phyloP scores from a whole-genome alignment of 2,888 invertebrate genomes.

The Dolichopus griseipennis region DNA sequence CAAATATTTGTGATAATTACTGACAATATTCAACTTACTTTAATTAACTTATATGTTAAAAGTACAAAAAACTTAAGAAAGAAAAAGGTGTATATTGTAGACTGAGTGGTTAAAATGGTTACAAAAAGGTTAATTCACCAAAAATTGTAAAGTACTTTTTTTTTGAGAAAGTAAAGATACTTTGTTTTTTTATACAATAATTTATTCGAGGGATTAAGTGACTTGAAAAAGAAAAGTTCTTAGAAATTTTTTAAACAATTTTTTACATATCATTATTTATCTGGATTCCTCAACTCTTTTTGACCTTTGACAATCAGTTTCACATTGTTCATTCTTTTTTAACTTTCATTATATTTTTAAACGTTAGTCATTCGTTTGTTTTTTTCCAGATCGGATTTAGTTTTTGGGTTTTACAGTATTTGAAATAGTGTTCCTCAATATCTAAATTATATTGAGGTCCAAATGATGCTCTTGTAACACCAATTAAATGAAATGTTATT shows the following conservation, averaged over 20 bases:
- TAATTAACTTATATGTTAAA: neutral
- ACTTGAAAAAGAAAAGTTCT: neutral
- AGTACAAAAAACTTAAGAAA: neutral
- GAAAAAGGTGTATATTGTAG: no score
- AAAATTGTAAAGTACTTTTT: neutral
- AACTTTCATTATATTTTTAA: neutral
- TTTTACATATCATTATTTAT: neutral
- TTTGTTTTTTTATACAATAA: neutral
- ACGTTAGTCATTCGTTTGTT: neutral
- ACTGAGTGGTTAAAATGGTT: neutral
- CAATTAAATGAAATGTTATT: no score
- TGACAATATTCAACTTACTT: neutral
- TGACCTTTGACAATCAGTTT: conserved; percentile 1
- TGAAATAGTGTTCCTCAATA: no score
- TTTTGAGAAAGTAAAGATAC: conserved; percentile 1
- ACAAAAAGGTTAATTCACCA: neutral
- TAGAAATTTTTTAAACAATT: neutral
- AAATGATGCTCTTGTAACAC: no score
- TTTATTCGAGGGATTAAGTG: neutral
- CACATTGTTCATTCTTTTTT: neutral
- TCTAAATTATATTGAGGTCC: no score
- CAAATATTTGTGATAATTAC: neutral
- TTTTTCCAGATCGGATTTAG: no score
- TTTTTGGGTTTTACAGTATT: no score
- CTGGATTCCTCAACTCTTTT: neutral